These are phyloP conservation scores for Drosophila helvetica DNA, from an alignment of 2,888 invertebrate genomes.

Conservation along the genomic window DNA sequence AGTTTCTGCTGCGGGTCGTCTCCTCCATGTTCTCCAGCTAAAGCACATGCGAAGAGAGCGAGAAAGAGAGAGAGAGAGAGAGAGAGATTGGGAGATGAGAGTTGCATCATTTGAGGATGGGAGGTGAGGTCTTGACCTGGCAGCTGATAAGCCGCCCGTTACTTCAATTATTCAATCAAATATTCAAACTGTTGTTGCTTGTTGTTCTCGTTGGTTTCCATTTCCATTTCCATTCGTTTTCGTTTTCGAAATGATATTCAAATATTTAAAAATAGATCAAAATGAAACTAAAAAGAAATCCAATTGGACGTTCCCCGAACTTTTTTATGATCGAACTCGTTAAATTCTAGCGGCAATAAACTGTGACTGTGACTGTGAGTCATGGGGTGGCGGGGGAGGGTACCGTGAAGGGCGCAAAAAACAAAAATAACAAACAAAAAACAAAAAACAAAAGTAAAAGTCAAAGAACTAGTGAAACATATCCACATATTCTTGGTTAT, in stretches of 20 bases:
- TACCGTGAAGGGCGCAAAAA: constrained; percentile 9
- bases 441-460: constrained; percentile 14
- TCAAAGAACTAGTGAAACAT: constrained; percentile 18
- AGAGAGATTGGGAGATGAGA: not conserved
- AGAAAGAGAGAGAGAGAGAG: not conserved
- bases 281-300: constrained; percentile 15
- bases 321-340: constrained; percentile 62
- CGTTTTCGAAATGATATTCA: constrained; percentile 11
- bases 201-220: not conserved
- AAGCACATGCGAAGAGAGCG: not conserved
- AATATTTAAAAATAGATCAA: constrained; percentile 49
- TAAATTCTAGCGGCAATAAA: constrained; percentile 65
- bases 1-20: constrained; percentile 40
- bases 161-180: constrained; percentile 5
- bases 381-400: constrained; percentile 16
- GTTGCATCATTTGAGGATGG: not conserved
- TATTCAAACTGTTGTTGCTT: constrained; percentile 2
- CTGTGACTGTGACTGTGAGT: constrained; percentile 30
- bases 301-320: constrained; percentile 25
- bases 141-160: not conserved
- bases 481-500: constrained; percentile 31
- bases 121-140: not conserved
- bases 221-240: not conserved
- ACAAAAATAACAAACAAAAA: not conserved
- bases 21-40: constrained; percentile 60